These are phyloP conservation scores for Nomada fucata DNA, from an alignment of 2,888 invertebrate genomes.

Conservation along the genomic window DNA sequence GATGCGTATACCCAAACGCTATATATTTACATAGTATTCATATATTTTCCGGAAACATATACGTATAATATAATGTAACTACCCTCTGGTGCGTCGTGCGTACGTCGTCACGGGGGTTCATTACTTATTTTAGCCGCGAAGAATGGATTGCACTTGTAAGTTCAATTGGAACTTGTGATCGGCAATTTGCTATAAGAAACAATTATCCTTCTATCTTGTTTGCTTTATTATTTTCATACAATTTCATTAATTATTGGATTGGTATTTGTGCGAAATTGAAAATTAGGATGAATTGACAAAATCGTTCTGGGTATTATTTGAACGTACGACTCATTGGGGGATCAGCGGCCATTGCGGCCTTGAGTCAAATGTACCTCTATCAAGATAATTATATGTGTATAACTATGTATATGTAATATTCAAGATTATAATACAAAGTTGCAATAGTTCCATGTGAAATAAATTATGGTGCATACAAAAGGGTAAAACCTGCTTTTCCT, in stretches of 20 bases:
- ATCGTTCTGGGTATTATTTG: slow-evolving; percentile 25
- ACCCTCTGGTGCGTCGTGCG: slow-evolving; percentile 57
- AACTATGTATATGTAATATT: slow-evolving; percentile 73
- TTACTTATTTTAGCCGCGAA: neutral
- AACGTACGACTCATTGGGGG: slow-evolving; percentile 60
- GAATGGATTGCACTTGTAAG: neutral
- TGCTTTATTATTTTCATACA: neutral
- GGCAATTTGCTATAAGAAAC: neutral
- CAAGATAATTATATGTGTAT: slow-evolving; percentile 70
- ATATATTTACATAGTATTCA: slow-evolving; percentile 77
- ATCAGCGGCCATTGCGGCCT: slow-evolving; percentile 73
- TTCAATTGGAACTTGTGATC: neutral
- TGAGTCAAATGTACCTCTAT: slow-evolving; percentile 80
- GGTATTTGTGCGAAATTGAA: slow-evolving; percentile 13
- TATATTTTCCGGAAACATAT: slow-evolving; percentile 76
- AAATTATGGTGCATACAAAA: slow-evolving; percentile 72
- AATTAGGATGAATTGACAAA: slow-evolving; percentile 1
- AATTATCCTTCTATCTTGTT: neutral
- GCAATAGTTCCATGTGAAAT: slow-evolving; percentile 76
- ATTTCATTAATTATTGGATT: neutral
- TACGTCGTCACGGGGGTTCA: slow-evolving; percentile 5
- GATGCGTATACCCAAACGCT: slow-evolving; percentile 73
- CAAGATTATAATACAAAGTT: slow-evolving; percentile 68
- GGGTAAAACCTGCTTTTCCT: slow-evolving; percentile 6
- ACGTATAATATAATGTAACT: slow-evolving; percentile 47